These are phyloP conservation scores for Monodelphis domestica DNA, from an alignment of 2,797 vertebrate genomes.

Conservation along the genomic window DNA sequence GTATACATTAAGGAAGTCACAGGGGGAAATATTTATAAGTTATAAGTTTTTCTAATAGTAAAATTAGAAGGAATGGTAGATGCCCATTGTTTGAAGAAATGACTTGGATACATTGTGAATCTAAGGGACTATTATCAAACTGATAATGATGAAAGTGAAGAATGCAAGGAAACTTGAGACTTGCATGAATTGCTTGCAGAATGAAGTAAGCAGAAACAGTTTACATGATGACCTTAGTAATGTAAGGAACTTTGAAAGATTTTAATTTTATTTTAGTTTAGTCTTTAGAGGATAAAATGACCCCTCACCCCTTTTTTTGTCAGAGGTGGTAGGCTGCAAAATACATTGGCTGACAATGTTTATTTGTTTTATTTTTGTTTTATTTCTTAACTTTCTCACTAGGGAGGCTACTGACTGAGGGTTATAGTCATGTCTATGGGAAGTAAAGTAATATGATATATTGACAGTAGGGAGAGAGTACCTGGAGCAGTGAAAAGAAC, in stretches of 20 bases:
- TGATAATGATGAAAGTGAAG: not conserved
- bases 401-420: not conserved
- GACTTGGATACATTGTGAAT: not conserved
- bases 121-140: not conserved
- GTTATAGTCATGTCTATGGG: not conserved
- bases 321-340: not conserved
- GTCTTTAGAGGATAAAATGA: not conserved
- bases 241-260: not conserved
- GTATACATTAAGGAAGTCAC: not conserved
- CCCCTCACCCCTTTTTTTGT: not conserved
- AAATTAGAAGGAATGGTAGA: not conserved
- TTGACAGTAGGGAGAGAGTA: not conserved
- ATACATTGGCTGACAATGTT: not conserved
- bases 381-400: not conserved
- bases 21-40: not conserved
- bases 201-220: not conserved
- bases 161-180: not conserved
- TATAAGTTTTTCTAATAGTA: not conserved
- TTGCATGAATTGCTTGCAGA: not conserved
- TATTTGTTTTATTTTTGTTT: not conserved
- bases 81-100: not conserved
- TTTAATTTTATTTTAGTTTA: not conserved
- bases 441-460: not conserved
- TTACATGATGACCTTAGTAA: not conserved
- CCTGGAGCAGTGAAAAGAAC: not conserved